These are phyloP conservation scores for Caenorhabditis sp. DNA, from an alignment of 2,888 invertebrate species.

Conservation along the genomic window DNA sequence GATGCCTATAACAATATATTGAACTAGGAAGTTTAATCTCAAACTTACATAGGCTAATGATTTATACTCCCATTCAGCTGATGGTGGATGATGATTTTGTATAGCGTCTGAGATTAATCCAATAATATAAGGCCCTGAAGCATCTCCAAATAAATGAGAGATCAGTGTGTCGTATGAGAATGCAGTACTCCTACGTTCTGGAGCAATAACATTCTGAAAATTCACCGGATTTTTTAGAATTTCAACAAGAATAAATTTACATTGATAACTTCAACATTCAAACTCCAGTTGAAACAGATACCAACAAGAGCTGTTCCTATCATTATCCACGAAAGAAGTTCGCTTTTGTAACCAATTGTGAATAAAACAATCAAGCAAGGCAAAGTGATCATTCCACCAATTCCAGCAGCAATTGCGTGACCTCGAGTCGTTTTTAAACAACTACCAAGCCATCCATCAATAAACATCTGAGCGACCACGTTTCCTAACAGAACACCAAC, in stretches of 20 bases:
- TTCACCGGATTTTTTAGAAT: no score
- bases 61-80: conserved; percentile 38
- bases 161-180: conserved; percentile 96
- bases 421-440: conserved; percentile 50
- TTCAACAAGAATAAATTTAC: conserved; percentile 30
- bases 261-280: conserved; percentile 88
- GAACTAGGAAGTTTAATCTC: not conserved
- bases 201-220: conserved; percentile 93
- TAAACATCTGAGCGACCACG: conserved; percentile 75
- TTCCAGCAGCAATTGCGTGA: conserved; percentile 75
- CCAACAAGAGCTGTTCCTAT: conserved; percentile 23
- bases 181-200: conserved; percentile 91
- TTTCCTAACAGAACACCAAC: conserved; percentile 91
- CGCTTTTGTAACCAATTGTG: not conserved
- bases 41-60: conserved; percentile 20
- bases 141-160: conserved; percentile 96
- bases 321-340: conserved; percentile 5
- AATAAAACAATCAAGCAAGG: conserved; percentile 74
- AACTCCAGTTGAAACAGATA: conserved; percentile 95
- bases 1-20: conserved; percentile 22
- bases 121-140: conserved; percentile 94
- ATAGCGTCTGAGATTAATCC: conserved; percentile 75
- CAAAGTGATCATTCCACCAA: conserved; percentile 84
- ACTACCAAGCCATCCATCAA: conserved; percentile 26
- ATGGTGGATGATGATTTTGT: conserved; percentile 17